These are phyloP conservation scores for Xenopus borealis DNA, from an alignment of 2,113 vertebrate species.

Conservation along the genomic window DNA sequence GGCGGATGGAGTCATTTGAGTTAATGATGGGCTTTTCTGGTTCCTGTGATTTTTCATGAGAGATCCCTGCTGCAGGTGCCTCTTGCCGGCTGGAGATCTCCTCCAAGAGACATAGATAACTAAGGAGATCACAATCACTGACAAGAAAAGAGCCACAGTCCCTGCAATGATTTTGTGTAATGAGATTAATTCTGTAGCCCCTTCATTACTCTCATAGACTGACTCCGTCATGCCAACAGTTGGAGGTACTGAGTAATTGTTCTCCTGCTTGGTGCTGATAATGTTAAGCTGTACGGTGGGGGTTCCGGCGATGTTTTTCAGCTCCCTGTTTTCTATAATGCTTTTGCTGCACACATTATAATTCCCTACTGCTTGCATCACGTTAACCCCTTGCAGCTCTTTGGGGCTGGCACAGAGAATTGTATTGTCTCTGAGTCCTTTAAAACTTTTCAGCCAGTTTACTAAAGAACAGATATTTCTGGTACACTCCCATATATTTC, in stretches of 20 bases:
- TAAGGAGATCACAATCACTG: constrained; percentile 93
- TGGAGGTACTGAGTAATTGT: constrained; percentile 61
- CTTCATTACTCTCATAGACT: constrained; percentile 64
- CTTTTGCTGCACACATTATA: constrained; percentile 86
- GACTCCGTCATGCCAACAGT: constrained; percentile 57
- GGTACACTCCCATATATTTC: constrained; percentile 98
- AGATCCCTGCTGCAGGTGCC: constrained; percentile 95
- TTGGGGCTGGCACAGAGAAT: constrained; percentile 97
- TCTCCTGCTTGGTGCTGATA: constrained; percentile 72
- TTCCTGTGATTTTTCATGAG: constrained; percentile 87
- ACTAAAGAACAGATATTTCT: constrained; percentile 91
- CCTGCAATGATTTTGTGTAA: constrained; percentile 98
- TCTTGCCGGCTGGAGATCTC: constrained; percentile 94
- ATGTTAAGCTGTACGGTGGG: constrained; percentile 74
- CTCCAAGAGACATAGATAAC: constrained; percentile 99
- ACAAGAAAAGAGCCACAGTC: constrained; percentile 94
- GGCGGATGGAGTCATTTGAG: constrained; percentile 89
- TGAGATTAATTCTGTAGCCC: constrained; percentile 86
- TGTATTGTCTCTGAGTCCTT: constrained; percentile 89
- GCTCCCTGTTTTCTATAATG: constrained; percentile 68
- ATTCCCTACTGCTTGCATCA: constrained; percentile 87
- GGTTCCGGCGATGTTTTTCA: constrained; percentile 67
- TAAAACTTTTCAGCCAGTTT: constrained; percentile 91
- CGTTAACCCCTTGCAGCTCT: constrained; percentile 93
- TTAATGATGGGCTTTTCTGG: constrained; percentile 90